Percentiles rank a stretch among this genome's conserved stretches.
Conservation (phyloP, 2,113 vertebrate species). For the Myodes glareolus region DNA sequence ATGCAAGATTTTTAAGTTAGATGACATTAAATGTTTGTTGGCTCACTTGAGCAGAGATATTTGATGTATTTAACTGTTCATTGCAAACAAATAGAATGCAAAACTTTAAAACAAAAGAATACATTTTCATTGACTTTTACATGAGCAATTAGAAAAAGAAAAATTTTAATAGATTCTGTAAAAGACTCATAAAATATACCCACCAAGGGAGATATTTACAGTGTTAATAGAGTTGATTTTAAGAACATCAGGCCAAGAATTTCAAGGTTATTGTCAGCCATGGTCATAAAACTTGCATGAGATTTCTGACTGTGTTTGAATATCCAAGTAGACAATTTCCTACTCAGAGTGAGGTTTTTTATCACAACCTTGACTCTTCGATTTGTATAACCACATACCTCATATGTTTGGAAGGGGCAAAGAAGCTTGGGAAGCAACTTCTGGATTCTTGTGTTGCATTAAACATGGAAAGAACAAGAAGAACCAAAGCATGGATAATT, state of each 20-base stretch:
- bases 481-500: not conserved
- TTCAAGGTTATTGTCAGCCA: slow-evolving; percentile 34
- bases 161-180: not conserved
- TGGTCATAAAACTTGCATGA: slow-evolving; percentile 62
- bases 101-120: not conserved
- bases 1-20: not conserved
- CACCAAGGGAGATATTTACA: not conserved
- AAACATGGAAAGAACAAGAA: not conserved
- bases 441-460: not conserved
- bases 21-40: not conserved
- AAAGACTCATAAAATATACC: not conserved
- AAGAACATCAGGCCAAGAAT: not conserved
- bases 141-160: not conserved
- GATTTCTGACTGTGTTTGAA: slow-evolving; percentile 11
- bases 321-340: slow-evolving; percentile 32
- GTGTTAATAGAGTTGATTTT: slow-evolving; percentile 48
- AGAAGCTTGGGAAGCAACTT: not conserved
- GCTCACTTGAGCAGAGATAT: not conserved
- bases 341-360: slow-evolving; percentile 35
- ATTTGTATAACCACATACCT: not conserved
- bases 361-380: slow-evolving; percentile 2
- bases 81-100: slow-evolving; percentile 2
- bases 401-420: not conserved
- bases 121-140: not conserved
- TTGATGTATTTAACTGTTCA: not conserved